Evolutionary conservation across 2,888 invertebrate genomes (phyloP), one percentile per base, ranked within the genome.

Genomic region (Eristalinus aeneus): DNA sequence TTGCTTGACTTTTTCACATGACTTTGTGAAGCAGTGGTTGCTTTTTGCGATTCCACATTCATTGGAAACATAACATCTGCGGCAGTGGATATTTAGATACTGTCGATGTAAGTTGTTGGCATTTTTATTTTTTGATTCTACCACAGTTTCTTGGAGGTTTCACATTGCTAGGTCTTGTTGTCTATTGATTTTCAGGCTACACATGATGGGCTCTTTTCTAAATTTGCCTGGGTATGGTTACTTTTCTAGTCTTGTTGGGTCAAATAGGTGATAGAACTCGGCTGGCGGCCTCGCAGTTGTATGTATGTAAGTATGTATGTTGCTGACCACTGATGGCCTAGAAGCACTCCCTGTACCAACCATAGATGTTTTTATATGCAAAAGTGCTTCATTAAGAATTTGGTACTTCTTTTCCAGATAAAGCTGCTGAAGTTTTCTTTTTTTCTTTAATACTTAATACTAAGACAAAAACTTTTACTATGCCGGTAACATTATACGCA

Each of bases 91-190:
- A 31, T 34, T 60, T 4, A 79, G 12, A 46, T 71, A 79, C 16
- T 71, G 78, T 1, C 71, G 78, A 56, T 80, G 75, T 36, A 85
- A 56, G n/a, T 72, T 74, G n/a, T n/a, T n/a, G n/a, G n/a, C n/a
- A n/a, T n/a, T n/a, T n/a, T n/a, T n/a, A n/a, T n/a, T 68, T 74
- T 84, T 53, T 71, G 8, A 22, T 76, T 32, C 1, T 63, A 67
- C 5, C 53, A 0, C 46, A 75, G 22, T 20, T 78, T 71, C 23
- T 46, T 22, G 56, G 80, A 80, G 31, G n/a, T 22, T n/a, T 11
- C 20, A 20, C 61, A 65, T 16, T 27, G 39, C 22, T 39, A 46
- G n/a, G 39, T 36, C 27, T 71, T 71, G 31, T 71, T 58, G n/a
- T 60, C 20, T 16, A n/a, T 39, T 39, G 10, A 12, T 34, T 60